Evolutionary conservation across 2,113 vertebrate genomes (phyloP), one percentile per base, ranked within the genome.

Genomic region (Phrynosoma blainvillii): DNA sequence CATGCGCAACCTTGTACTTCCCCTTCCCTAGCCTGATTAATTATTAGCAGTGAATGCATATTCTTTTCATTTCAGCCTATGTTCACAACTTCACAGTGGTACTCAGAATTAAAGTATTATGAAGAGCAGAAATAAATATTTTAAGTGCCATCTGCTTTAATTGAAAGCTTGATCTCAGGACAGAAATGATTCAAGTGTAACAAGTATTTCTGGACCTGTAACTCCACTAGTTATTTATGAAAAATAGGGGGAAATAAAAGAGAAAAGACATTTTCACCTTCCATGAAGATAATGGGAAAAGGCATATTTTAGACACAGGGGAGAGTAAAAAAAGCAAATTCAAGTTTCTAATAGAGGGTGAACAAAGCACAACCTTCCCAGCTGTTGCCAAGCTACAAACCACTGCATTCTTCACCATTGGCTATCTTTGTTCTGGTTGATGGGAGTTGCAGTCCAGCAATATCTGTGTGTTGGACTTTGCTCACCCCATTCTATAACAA

Each of bases 81-180:
- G 59, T 62, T 62, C 59, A 62, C 59, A 62, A 62, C 59, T 59
- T 18, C 59, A 62, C 59, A 62, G 87, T 81, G 81, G 87, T 86
- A 85, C 91, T 94, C 71, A 83, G 18, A 62, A 62, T 20, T 62
- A 62, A 62, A 62, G 59, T 62, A 62, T 62, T 62, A 62, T 62
- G 59, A 62, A 62, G 59, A 62, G 12, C 59, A 62, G 59, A 62
- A 62, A 62, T 62, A 62, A 11, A 62, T 62, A 79, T 87, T 93
- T 94, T 92, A 92, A 92, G 91, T 54, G 87, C 76, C 70, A 88
- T 84, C 3, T 1, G 83, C 70, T 91, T 91, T 91, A 94, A 94
- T 54, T 90, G 92, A 95, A 86, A 87, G 84, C 59, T 62, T 84
- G 92, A 90, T 92, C 88, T 92, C 89, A 77, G 1, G 77, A 84